These are phyloP conservation scores for Anguilla megastoma DNA, from an alignment of 2,797 vertebrate genomes.

Conservation along the genomic window DNA sequence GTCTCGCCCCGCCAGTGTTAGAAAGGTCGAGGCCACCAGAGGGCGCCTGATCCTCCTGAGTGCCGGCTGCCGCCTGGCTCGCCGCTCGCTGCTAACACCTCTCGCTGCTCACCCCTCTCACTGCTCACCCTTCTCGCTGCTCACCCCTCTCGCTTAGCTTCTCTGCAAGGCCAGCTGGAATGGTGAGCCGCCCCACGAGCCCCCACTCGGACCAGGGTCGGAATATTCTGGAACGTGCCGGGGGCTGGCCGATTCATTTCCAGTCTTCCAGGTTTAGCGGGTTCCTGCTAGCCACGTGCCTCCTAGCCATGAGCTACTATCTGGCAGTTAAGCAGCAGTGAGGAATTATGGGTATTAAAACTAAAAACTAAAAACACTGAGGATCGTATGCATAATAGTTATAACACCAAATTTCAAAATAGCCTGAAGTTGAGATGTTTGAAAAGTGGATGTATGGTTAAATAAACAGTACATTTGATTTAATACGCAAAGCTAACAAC, in stretches of 20 bases:
- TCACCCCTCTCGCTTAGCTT: neutral
- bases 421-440: neutral
- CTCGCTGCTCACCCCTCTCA: no score
- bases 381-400: neutral
- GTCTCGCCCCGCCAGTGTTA: conserved; percentile 5
- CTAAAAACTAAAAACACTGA: conserved; percentile 1
- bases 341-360: neutral
- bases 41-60: conserved; percentile 14
- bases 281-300: conserved; percentile 15
- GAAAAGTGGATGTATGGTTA: neutral
- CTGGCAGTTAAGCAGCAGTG: conserved; percentile 6
- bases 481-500: neutral
- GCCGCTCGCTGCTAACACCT: no score
- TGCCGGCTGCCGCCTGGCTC: neutral
- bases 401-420: neutral
- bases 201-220: neutral
- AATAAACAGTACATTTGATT: neutral
- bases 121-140: neutral
- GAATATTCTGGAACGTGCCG: neutral
- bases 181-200: neutral
- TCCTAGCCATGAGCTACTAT: neutral
- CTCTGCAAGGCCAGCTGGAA: neutral
- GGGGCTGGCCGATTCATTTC: neutral
- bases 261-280: conserved; percentile 11
- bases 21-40: conserved; percentile 10